Evolutionary conservation across 1,140 invertebrate species (phyloP), one percentile per base, ranked within the genome.

Genomic region (Gerris buenoi): DNA sequence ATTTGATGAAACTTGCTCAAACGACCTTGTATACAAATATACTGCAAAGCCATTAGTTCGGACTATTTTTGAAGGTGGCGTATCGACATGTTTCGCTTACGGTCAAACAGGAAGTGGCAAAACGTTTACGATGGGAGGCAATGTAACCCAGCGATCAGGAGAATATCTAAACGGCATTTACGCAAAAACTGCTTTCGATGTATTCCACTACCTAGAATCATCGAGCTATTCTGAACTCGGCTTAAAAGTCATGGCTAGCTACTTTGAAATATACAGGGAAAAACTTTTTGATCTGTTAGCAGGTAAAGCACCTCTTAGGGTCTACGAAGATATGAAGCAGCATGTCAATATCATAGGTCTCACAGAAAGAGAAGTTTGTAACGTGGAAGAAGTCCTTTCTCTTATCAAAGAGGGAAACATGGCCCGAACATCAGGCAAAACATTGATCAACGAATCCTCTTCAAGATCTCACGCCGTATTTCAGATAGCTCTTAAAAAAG

Each of bases 61-160:
- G 76, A 95, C 91, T 61, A 90, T 97, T 73, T 97, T 97, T 79
- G 91, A 97, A 73, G 89, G 92, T 64, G 94, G 94, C 25, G 95
- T 95, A 90, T 94, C 95, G 25, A 97, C 95, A 25, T 97, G 94
- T 79, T 97, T 97, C 82, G 95, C 95, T 0, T 97, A 97, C 79
- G 95, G 94, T 67, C 94, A 97, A 81, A 95, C 93, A 10, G 93
- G 91, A 33, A 90, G 88, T 74, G 91, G 91, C 22, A 94, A 94
- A 78, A 94, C 90, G 26, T 91, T 93, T 80, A 92, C 90, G 29
- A 92, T 92, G 90, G 90, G 89, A 58, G 89, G 89, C 56, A 87
- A 90, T 77, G 91, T 91, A 74, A 82, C 88, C 76, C 87, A 87
- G 10, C 89, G 89, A 77, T 85, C 84, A 73, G 89, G 91, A 79